Percentiles rank a stretch among this genome's conserved stretches.
Evolutionary conservation across 2,113 vertebrate genomes (phyloP).

Genomic region (Mesocricetus auratus): DNA sequence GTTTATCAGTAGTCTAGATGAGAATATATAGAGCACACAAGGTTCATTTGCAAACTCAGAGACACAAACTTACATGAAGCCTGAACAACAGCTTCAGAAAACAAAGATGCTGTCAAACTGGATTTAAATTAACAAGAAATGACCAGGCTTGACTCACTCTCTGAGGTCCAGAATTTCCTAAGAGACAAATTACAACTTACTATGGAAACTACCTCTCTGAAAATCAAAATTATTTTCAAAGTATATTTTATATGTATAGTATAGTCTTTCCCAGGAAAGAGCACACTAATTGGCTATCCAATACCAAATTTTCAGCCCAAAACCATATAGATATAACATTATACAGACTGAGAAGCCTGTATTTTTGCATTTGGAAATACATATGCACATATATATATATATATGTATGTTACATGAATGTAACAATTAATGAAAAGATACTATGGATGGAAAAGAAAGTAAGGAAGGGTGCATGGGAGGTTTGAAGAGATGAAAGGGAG

Average conservation of each 20-base stretch:
- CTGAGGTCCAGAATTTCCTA: not conserved
- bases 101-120: not conserved
- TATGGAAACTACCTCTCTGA: not conserved
- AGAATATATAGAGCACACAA: not conserved
- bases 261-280: not conserved
- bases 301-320: not conserved
- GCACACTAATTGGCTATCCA: not conserved
- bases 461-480: not conserved
- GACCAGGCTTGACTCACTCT: not conserved
- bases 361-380: not conserved
- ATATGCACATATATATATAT: too few species aligned
- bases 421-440: not conserved
- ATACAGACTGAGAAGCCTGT: not conserved
- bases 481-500: not conserved
- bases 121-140: not conserved
- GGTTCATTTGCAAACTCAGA: not conserved
- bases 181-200: constrained; percentile 23
- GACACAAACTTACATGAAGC: not conserved
- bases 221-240: not conserved
- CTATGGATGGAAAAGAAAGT: not conserved
- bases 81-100: not conserved
- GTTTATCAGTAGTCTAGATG: not conserved
- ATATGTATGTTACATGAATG: not conserved
- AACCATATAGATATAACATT: not conserved
- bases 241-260: not conserved